These are phyloP conservation scores for Conomelus anceps DNA, from an alignment of 2,888 invertebrate species.

Conservation along the genomic window DNA sequence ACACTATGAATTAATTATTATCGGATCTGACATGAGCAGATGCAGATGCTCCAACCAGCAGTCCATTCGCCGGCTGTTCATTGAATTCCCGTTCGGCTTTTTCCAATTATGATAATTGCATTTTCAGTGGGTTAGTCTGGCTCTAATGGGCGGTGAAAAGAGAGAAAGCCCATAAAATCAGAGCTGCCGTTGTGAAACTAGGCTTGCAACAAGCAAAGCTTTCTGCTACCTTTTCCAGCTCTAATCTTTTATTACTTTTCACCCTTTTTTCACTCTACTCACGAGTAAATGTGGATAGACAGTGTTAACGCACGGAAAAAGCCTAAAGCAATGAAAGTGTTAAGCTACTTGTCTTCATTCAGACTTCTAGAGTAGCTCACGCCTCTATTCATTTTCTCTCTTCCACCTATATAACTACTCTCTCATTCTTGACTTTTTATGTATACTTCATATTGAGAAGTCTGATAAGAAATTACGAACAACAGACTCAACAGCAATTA, in stretches of 20 bases:
- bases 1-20: neutral
- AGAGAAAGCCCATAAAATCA: neutral
- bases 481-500: no score
- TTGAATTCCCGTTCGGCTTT: neutral
- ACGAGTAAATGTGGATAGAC: neutral
- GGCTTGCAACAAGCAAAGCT: neutral
- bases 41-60: neutral
- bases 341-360: neutral
- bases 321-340: neutral
- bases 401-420: no score
- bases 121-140: neutral
- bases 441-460: no score
- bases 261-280: neutral
- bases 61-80: neutral
- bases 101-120: neutral
- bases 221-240: neutral
- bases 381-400: neutral
- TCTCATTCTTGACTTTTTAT: no score
- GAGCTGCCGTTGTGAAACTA: neutral
- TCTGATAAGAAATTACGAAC: no score
- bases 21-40: neutral
- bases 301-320: neutral
- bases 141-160: neutral
- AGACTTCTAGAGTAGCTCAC: neutral
- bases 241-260: neutral